Conservation (phyloP, 1,140 invertebrate species). For the Maconellicoccus hirsutus region DNA sequence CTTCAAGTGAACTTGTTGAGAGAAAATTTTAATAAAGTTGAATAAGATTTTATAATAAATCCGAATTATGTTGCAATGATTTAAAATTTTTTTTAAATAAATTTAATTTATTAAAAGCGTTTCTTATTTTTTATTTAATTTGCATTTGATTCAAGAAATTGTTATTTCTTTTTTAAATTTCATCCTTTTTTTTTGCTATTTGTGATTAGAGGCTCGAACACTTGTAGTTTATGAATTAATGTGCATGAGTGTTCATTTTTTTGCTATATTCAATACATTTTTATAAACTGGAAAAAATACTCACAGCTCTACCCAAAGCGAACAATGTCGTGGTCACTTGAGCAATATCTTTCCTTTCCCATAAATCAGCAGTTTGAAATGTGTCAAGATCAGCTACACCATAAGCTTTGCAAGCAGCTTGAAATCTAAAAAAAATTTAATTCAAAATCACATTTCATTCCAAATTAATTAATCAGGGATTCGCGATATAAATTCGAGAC, state of each 20-base stretch:
- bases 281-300: constrained; percentile 31
- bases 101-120: not conserved
- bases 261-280: not conserved
- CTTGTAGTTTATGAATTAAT: no score
- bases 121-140: no score
- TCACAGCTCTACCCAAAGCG: constrained; percentile 74
- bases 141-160: no score
- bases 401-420: constrained; percentile 71
- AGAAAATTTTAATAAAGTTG: no score
- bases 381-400: constrained; percentile 80
- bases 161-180: no score
- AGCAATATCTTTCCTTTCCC: constrained; percentile 84
- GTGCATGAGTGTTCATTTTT: no score
- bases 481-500: not conserved
- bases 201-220: no score
- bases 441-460: not conserved
- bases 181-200: no score
- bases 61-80: constrained; percentile 7
- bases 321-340: constrained; percentile 78
- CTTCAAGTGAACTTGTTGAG: no score
- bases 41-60: no score
- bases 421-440: constrained; percentile 52
- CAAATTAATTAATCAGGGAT: no score
- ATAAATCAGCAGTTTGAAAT: constrained; percentile 89
- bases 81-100: constrained; percentile 22